A percentile compares a stretch with the other conserved stretches of the same genome.
Evolutionary conservation across 2,888 invertebrate species (phyloP).

Genomic region (Leptura quadrifasciata): DNA sequence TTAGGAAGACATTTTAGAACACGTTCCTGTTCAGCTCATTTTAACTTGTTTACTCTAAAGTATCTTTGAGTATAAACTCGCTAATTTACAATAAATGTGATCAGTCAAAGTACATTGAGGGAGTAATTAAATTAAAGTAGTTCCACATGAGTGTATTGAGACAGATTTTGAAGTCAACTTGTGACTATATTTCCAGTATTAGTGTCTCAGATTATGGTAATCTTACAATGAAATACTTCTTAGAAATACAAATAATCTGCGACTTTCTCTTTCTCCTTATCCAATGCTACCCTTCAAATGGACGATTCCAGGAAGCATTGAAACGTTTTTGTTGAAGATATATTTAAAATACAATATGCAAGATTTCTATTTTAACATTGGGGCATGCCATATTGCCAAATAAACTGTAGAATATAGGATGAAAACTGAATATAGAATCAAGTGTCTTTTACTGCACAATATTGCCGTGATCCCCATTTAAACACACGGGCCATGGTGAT

Average conservation of each 20-base stretch:
- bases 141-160: not conserved
- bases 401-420: not conserved
- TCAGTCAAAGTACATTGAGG: not conserved
- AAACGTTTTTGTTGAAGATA: not conserved
- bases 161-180: not conserved
- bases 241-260: not conserved
- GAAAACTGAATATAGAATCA: too few relatives aligned
- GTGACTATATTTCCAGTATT: not conserved
- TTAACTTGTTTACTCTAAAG: constrained; percentile 16
- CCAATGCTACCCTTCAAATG: not conserved
- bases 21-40: not conserved
- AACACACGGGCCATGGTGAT: too few relatives aligned
- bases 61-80: not conserved
- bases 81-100: constrained; percentile 2
- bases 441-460: too few relatives aligned
- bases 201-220: not conserved
- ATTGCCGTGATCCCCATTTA: too few relatives aligned
- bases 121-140: not conserved
- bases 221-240: not conserved
- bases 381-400: not conserved
- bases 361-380: not conserved
- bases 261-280: not conserved
- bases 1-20: too few relatives aligned
- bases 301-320: not conserved
- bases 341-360: not conserved